phyloP scores from a whole-genome alignment of 2,888 invertebrate genomes.

The Lasioglossum malachurum region DNA sequence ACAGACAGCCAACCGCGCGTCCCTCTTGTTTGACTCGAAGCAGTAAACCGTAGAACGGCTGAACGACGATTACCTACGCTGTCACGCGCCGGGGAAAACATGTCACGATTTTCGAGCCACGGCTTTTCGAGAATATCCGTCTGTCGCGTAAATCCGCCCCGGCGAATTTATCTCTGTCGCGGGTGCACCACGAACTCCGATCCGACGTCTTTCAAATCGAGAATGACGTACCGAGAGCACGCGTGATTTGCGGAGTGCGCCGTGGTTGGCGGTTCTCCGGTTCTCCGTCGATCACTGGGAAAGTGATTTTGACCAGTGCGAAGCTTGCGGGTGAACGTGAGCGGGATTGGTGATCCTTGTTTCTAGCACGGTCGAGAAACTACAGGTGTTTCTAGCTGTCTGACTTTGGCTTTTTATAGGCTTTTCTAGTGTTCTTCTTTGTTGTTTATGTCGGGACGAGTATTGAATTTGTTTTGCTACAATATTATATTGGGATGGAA shows the following conservation, averaged over 20 bases:
- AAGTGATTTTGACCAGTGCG: not conserved
- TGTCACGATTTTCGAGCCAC: slow-evolving; percentile 64
- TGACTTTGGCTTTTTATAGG: not conserved
- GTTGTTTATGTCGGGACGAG: not conserved
- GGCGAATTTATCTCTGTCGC: slow-evolving; percentile 46
- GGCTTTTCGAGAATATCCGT: slow-evolving; percentile 57
- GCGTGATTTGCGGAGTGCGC: not conserved
- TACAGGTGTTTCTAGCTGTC: not conserved
- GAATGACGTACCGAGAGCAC: not conserved
- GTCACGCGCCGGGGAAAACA: slow-evolving; percentile 67
- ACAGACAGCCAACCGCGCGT: slow-evolving; percentile 40
- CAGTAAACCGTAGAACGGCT: slow-evolving; percentile 56
- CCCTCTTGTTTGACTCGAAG: slow-evolving; percentile 63
- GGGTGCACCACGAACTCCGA: not conserved
- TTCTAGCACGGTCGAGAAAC: not conserved
- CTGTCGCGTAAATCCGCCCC: slow-evolving; percentile 57
- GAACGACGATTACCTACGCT: slow-evolving; percentile 66
- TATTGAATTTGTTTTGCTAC: too few relatives aligned
- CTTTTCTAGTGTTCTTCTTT: not conserved
- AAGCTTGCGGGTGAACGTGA: not conserved
- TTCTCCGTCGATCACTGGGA: not conserved
- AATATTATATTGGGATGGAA: too few relatives aligned
- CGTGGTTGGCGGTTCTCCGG: not conserved
- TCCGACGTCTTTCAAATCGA: not conserved
- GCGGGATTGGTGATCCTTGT: not conserved